These are phyloP conservation scores for Euproctis similis DNA, from an alignment of 2,888 invertebrate species.

Conservation along the genomic window DNA sequence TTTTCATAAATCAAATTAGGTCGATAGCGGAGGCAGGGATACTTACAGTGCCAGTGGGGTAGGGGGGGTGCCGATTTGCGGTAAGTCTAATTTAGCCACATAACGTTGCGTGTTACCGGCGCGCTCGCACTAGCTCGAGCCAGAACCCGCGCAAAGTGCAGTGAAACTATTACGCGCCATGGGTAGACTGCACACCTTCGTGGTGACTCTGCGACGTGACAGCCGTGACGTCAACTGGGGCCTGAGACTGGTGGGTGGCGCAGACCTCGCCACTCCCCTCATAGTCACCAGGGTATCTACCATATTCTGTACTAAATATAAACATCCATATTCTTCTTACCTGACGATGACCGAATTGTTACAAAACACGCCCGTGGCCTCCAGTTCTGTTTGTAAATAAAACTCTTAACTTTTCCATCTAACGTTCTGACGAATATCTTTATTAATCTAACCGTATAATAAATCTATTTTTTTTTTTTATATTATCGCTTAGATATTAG, in stretches of 20 bases:
- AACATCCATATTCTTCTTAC: too few species aligned
- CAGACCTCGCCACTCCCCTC: constrained; percentile 89
- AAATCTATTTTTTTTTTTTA: too few species aligned
- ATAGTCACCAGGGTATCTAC: constrained; percentile 91
- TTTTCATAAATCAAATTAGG: constrained; percentile 62
- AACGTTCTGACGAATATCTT: too few species aligned
- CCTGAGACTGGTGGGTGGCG: constrained; percentile 89
- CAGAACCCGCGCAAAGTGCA: constrained; percentile 43
- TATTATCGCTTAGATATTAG: constrained; percentile 2
- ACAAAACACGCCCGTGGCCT: constrained; percentile 46
- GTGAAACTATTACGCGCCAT: constrained; percentile 43
- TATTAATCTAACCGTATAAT: too few species aligned
- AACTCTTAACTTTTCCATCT: constrained; percentile 6
- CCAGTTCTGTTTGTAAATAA: constrained; percentile 24
- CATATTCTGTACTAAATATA: too few species aligned
- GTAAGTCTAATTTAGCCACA: constrained; percentile 63
- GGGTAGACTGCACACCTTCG: constrained; percentile 85
- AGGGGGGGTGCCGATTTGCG: constrained; percentile 46
- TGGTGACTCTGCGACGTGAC: constrained; percentile 83
- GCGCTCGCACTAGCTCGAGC: constrained; percentile 43
- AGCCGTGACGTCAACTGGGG: constrained; percentile 87
- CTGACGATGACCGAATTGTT: constrained; percentile 54
- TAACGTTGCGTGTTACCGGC: constrained; percentile 61
- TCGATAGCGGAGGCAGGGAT: constrained; percentile 63
- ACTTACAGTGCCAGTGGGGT: constrained; percentile 45